A percentile compares a stretch with the other conserved stretches of the same genome.
Evolutionary conservation across 2,797 vertebrate species (phyloP).

Genomic region (Momotus momota): DNA sequence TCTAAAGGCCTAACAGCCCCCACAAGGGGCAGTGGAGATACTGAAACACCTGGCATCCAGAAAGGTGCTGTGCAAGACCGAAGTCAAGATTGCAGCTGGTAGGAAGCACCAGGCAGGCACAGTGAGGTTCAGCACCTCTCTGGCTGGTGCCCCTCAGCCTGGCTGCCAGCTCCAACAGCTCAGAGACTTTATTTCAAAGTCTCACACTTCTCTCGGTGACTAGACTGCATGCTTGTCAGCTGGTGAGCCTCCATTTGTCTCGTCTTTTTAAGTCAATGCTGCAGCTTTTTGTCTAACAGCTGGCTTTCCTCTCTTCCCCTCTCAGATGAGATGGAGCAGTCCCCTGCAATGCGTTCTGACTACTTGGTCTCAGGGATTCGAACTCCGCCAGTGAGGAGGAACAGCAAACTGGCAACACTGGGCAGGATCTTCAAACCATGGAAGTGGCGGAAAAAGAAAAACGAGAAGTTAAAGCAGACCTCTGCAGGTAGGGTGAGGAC

Average conservation of each 20-base stretch:
- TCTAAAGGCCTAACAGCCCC: not conserved
- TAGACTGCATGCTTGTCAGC: not conserved
- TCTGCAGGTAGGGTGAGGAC: constrained; percentile 79
- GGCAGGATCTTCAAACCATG: constrained; percentile 98
- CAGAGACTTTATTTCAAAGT: not conserved
- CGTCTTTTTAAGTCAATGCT: not conserved
- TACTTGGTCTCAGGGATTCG: constrained; percentile 92
- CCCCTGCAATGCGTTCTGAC: constrained; percentile 88
- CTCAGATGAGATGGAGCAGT: constrained; percentile 89
- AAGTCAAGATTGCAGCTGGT: not conserved
- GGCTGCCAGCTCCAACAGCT: fast-evolving
- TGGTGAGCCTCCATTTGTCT: not conserved
- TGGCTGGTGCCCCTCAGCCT: not conserved
- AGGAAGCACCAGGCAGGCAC: not conserved
- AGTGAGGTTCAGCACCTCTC: not conserved
- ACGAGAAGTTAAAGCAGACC: constrained; percentile 92
- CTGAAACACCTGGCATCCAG: not conserved
- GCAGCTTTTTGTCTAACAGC: not conserved
- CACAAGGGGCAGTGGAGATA: not conserved
- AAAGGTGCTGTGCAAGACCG: not conserved
- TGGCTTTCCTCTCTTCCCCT: not conserved
- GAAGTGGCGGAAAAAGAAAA: constrained; percentile 99
- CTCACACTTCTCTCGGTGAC: not conserved
- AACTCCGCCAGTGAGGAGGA: constrained; percentile 92
- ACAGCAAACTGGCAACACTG: constrained; percentile 95